Base-by-base conservation (phyloP, 2,113 vertebrate genomes). In the Chamaetylas fuelleborni region DNA sequence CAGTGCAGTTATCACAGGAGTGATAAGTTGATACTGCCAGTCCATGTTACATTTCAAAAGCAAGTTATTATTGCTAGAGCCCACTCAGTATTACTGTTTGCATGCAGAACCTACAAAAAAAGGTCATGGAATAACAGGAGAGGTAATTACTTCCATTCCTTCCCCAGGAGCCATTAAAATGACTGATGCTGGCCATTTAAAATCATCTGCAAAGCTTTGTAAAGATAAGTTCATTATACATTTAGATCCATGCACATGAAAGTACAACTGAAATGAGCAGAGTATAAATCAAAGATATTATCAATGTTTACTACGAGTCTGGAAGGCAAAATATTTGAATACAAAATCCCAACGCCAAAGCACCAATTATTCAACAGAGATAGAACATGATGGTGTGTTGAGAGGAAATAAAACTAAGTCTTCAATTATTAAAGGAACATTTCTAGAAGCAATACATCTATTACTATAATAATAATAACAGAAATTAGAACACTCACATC, bases 251-350 rank as follows among this genome's bases (percentile, higher is more conserved):
- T 61, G 91, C 79, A 82, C 86, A 60, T 19, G 20, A 58, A 94
- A 94, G 79, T 28, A 86, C 82, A 90, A 76, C 66, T 88, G 86
- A 90, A 93, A 87, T 16, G 74, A 92, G 53, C 29, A 71, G 53
- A 76, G 79, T 8, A 76, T 64, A 94, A 94, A 95, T 85, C 92
- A 95, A 92, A 93, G 76, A 92, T 76, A 80, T 67, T 90, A 86
- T 60, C 79, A 72, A 19, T 43, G 82, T 80, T 92, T 77, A 77
- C 73, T 91, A n/a, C 8, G 13, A 90, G 88, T 43, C 86, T 86
- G 71, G 82, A 95, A 92, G 74, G 89, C 71, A 88, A 85, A 93
- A 80, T 76, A 80, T 56, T 80, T 60, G 53, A 90, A 86, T 60
- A 58, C 26, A 93, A 78, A 93, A 90, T 12, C 65, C 78, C 47